Conservation (phyloP, 1,140 invertebrate species). For the Zelostemma sp. region DNA sequence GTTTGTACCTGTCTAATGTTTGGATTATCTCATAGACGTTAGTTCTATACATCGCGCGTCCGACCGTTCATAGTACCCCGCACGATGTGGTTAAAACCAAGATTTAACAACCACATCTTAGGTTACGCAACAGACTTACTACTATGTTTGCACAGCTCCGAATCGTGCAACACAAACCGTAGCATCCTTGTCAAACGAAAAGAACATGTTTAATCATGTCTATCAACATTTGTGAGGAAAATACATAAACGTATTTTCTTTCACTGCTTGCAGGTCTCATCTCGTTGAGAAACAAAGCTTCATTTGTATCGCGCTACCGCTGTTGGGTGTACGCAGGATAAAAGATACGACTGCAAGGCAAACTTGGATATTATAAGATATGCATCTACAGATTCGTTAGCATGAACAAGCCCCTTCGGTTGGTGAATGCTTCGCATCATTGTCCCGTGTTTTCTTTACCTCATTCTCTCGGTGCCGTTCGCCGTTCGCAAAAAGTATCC, state of each 20-base stretch:
- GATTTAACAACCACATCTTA: constrained; percentile 10
- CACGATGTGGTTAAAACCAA: constrained; percentile 12
- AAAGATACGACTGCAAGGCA: background rate
- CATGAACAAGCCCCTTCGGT: constrained; percentile 24
- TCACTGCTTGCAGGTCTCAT: no score
- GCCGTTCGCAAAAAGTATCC: constrained; percentile 27
- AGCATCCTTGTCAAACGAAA: background rate
- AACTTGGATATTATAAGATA: constrained; percentile 1
- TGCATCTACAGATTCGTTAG: constrained; percentile 38
- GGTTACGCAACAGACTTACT: constrained; percentile 20
- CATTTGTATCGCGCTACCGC: background rate
- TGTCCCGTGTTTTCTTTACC: constrained; percentile 25
- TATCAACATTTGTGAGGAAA: no score
- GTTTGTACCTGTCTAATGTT: constrained; percentile 43
- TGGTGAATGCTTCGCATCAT: constrained; percentile 9
- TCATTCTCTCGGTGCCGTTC: constrained; percentile 7
- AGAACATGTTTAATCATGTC: no score
- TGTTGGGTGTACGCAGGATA: background rate
- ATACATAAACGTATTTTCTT: no score
- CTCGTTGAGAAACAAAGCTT: no score
- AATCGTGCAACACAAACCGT: constrained; percentile 11
- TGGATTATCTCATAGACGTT: constrained; percentile 41
- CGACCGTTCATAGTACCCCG: constrained; percentile 16
- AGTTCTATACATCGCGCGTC: constrained; percentile 24
- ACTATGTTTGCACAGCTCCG: constrained; percentile 22